phyloP scores from a whole-genome alignment of 2,888 invertebrate genomes.

The Chloroclysta siterata region DNA sequence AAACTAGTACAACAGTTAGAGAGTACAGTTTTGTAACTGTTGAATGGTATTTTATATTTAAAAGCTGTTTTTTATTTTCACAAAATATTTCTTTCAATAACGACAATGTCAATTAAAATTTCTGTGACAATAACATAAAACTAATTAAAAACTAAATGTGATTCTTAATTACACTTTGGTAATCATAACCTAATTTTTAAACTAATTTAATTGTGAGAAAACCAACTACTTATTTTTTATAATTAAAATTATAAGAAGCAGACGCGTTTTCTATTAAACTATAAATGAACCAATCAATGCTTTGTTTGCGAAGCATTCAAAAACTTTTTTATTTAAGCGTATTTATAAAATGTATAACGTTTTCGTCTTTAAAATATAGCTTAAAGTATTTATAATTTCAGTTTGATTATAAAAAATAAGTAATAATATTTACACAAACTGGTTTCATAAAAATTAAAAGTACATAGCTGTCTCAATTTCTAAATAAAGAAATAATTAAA shows the following conservation, averaged over 20 bases:
- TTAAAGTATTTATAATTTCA: constrained; percentile 47
- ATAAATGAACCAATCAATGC: constrained; percentile 20
- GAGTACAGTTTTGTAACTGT: not conserved
- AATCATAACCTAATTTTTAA: constrained; percentile 77
- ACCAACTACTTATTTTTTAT: constrained; percentile 33
- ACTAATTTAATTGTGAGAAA: constrained; percentile 67
- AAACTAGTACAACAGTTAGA: not conserved
- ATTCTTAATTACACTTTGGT: constrained; percentile 83
- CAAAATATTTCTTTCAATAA: no score
- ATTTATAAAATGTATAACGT: constrained; percentile 30
- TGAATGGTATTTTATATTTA: not conserved
- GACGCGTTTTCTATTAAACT: constrained; percentile 30
- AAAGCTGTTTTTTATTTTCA: not conserved
- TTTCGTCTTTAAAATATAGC: constrained; percentile 35
- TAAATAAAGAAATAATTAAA: constrained; percentile 11
- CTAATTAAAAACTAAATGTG: constrained; percentile 63
- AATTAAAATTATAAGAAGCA: constrained; percentile 33
- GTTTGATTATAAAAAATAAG: constrained; percentile 38
- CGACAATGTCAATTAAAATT: not conserved
- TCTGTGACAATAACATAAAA: constrained; percentile 19
- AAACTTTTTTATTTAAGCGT: constrained; percentile 24
- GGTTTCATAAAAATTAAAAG: constrained; percentile 25
- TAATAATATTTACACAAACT: constrained; percentile 50
- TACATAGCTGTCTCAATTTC: constrained; percentile 27
- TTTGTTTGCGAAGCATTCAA: constrained; percentile 17